Percentiles rank a stretch among this genome's conserved stretches.
Conservation (phyloP, 2,888 invertebrate genomes). For the Pterobdella sp. region DNA sequence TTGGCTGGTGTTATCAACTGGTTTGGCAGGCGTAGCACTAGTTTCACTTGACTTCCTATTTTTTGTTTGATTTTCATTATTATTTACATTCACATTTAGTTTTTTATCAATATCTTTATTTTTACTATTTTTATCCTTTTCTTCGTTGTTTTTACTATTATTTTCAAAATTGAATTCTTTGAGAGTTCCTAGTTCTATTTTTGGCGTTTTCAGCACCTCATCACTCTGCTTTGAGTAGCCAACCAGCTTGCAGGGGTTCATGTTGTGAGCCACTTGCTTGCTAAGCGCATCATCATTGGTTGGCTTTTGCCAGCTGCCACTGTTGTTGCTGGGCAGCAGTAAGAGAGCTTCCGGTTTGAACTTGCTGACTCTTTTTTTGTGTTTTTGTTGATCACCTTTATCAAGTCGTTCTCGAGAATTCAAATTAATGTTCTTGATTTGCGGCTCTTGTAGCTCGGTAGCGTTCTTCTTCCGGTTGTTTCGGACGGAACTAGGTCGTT, state of each 20-base stretch:
- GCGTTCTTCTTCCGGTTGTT: slow-evolving; percentile 12
- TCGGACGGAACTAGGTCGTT: slow-evolving; percentile 10
- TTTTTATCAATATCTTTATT: neutral
- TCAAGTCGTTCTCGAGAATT: neutral
- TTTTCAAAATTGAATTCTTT: neutral
- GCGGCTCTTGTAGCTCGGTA: neutral
- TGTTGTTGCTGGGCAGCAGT: slow-evolving; percentile 23
- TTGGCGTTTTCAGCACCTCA: neutral
- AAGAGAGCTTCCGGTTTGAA: slow-evolving; percentile 24
- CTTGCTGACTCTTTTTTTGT: slow-evolving; percentile 18
- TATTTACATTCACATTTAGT: neutral
- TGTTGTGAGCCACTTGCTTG: slow-evolving; percentile 31
- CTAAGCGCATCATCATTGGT: neutral
- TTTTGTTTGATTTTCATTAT: neutral
- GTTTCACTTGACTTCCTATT: too few species aligned
- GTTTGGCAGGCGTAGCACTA: too few species aligned
- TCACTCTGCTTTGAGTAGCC: slow-evolving; percentile 44
- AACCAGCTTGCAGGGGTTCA: slow-evolving; percentile 41
- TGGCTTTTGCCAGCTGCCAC: slow-evolving; percentile 9
- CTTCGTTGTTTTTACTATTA: neutral
- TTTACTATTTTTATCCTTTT: slow-evolving; percentile 6
- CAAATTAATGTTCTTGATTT: neutral
- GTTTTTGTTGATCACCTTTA: neutral
- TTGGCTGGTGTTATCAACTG: neutral
- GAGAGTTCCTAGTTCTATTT: neutral